Evolutionary conservation across 2,113 vertebrate species (phyloP).

Genomic region (Leucosticte australis): DNA sequence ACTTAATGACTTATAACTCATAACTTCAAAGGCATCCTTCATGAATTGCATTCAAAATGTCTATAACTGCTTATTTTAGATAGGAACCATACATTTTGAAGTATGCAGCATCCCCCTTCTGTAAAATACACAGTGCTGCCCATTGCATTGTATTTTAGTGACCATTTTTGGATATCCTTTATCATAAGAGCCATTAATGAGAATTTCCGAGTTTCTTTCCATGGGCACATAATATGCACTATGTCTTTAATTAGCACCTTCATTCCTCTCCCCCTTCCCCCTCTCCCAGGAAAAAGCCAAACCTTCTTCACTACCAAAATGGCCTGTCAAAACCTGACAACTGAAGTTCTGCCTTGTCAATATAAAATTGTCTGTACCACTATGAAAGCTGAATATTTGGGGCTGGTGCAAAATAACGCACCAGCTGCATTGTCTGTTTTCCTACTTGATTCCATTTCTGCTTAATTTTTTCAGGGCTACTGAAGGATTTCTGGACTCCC

Average conservation of each 20-base stretch:
- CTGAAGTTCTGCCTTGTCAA: slow-evolving; percentile 65
- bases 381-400: slow-evolving; percentile 47
- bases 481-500: slow-evolving; percentile 42
- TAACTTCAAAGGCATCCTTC: background rate
- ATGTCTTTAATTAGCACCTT: slow-evolving; percentile 69
- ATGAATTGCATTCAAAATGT: background rate
- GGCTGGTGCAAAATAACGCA: slow-evolving; percentile 58
- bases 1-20: background rate
- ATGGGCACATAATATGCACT: background rate
- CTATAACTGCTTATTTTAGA: background rate
- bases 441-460: slow-evolving; percentile 10
- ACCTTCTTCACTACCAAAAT: slow-evolving; percentile 62
- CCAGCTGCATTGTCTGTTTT: slow-evolving; percentile 60
- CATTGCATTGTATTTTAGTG: background rate
- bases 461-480: slow-evolving; percentile 48
- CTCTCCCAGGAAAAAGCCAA: slow-evolving; percentile 59
- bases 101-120: background rate
- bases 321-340: slow-evolving; percentile 67
- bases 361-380: slow-evolving; percentile 55
- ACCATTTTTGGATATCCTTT: background rate
- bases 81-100: background rate
- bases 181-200: background rate
- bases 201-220: background rate
- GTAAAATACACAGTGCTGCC: background rate
- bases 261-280: slow-evolving; percentile 40